Evolutionary conservation across 2,797 vertebrate genomes (phyloP).

Genomic region (Scleropages formosus): DNA sequence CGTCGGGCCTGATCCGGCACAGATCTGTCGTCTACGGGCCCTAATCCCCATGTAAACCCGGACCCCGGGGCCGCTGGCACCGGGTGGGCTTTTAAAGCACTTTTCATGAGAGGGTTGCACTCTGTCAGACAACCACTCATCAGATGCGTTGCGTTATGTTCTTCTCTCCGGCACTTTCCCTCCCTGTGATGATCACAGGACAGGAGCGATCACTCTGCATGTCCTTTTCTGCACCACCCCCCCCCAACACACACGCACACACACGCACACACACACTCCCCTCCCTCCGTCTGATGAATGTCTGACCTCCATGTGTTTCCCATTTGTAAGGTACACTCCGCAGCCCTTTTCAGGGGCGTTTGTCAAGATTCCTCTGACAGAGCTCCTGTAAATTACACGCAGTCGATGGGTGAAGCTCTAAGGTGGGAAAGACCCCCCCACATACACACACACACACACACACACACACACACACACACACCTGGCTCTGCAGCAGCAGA

Average conservation of each 20-base stretch:
- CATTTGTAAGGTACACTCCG: constrained; percentile 79
- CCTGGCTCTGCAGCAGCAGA: constrained; percentile 24
- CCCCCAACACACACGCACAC: neutral
- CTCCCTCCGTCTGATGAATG: constrained; percentile 76
- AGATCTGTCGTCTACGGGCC: neutral
- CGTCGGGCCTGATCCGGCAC: neutral
- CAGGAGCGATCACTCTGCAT: neutral
- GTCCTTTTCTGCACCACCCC: neutral
- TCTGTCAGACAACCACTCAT: neutral
- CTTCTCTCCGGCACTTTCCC: neutral
- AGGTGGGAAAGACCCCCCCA: constrained; percentile 69
- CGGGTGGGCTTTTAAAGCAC: neutral
- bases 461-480: constrained; percentile 11
- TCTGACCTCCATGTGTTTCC: constrained; percentile 87
- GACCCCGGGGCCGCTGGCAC: neutral
- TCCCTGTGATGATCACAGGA: neutral
- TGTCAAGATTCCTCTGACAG: constrained; percentile 81
- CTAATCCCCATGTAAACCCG: neutral
- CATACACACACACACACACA: constrained; percentile 13
- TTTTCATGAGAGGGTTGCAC: constrained; percentile 4
- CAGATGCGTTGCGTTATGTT: neutral
- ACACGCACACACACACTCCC: constrained; percentile 1
- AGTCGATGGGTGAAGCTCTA: constrained; percentile 40
- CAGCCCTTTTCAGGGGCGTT: constrained; percentile 79
- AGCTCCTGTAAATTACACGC: constrained; percentile 81